Conservation (phyloP, 2,797 vertebrate species). For the Spheniscus humboldti region DNA sequence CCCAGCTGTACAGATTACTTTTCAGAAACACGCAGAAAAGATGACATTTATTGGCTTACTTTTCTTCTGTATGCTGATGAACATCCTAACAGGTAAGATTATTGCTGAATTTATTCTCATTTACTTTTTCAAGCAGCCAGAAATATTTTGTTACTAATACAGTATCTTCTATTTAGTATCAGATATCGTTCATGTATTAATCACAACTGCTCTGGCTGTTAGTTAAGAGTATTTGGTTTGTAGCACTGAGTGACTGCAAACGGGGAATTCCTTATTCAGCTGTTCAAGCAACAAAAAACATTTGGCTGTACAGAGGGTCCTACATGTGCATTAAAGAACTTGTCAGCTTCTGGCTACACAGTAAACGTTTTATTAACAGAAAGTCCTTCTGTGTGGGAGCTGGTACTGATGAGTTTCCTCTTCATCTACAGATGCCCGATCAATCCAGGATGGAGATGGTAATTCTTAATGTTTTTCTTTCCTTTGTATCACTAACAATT, state of each 20-base stretch:
- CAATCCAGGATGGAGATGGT: conserved; percentile 42
- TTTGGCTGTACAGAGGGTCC: background rate
- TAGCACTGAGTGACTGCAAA: background rate
- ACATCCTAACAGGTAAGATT: conserved; percentile 38
- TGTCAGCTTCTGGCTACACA: background rate
- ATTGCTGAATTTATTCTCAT: background rate
- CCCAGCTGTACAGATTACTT: background rate
- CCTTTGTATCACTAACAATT: background rate
- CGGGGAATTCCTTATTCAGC: background rate
- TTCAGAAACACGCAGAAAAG: background rate
- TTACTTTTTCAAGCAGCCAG: background rate
- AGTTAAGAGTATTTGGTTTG: background rate
- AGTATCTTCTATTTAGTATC: background rate
- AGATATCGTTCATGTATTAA: background rate
- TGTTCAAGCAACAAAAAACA: background rate
- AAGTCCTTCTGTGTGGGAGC: background rate
- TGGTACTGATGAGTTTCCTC: background rate
- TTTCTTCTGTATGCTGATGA: conserved; percentile 28
- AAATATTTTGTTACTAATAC: background rate
- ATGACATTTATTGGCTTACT: conserved; percentile 31
- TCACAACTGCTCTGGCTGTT: background rate
- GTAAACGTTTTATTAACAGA: background rate
- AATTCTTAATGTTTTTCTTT: background rate
- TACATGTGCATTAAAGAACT: background rate
- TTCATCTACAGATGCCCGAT: conserved; percentile 45